Percentiles rank a stretch among this genome's conserved stretches.
These are phyloP conservation scores for Jaculus jaculus DNA, from an alignment of 2,113 vertebrate species.

Conservation along the genomic window DNA sequence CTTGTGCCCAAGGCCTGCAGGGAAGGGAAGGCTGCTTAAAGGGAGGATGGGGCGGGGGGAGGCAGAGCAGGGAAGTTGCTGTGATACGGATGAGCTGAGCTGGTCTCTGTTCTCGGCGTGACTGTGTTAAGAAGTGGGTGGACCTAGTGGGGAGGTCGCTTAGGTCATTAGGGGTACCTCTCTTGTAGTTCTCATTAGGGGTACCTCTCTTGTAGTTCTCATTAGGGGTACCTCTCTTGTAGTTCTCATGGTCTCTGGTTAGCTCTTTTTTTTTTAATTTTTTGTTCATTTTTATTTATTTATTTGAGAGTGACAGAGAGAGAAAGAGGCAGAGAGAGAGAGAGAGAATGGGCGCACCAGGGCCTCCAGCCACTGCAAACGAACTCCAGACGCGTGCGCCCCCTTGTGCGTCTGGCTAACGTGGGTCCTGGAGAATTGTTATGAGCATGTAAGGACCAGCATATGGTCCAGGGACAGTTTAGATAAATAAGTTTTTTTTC, in stretches of 20 bases:
- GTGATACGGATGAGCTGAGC: background rate
- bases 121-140: background rate
- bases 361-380: too few relatives aligned
- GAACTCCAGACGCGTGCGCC: too few relatives aligned
- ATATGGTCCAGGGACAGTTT: too few relatives aligned
- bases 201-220: background rate
- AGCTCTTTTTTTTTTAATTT: too few relatives aligned
- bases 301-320: too few relatives aligned
- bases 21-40: background rate
- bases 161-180: background rate
- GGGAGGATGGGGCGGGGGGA: background rate
- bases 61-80: fast-evolving
- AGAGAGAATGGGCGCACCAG: too few relatives aligned
- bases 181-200: background rate
- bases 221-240: background rate
- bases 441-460: too few relatives aligned
- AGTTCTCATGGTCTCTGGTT: background rate
- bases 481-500: too few relatives aligned
- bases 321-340: too few relatives aligned
- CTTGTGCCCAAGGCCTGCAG: background rate
- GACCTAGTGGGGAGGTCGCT: background rate
- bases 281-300: too few relatives aligned
- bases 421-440: too few relatives aligned
- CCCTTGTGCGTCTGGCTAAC: too few relatives aligned
- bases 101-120: background rate